Base-by-base conservation (phyloP, 2,888 invertebrate species). In the Agapetus fuscipes region DNA sequence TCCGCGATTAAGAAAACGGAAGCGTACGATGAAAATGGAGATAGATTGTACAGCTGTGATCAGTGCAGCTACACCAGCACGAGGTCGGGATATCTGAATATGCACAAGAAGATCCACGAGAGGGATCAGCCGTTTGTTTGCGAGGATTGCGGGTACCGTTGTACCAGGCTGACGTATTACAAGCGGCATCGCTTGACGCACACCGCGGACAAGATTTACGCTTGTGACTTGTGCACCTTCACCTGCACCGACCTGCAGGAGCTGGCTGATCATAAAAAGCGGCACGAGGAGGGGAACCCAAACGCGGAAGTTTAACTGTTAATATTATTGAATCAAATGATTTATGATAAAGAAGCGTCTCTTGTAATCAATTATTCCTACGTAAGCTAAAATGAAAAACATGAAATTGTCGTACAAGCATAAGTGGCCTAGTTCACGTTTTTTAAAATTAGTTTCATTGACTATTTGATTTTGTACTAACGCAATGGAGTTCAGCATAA, bases 121-220 rank as follows among this genome's bases (percentile, higher is more conserved):
- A 27, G 40, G 6, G 44, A 37, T 4, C 27, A 40, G 25, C 44
- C 44, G 10, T 37, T 34, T 15, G 37, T 36, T 10, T 44, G 44
- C 17, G 16, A 33, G n/a, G 44, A 44, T 17, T 44, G 44, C 34
- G 44, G 44, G 3, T 44, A 44, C n/a, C 39, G 39, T 16, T 44
- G 44, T 16, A 29, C 44, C 7, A 15, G 44, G 3, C 29, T 44
- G 7, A 33, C 44, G 2, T 44, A 40, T 29, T 44, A 40, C 10
- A 44, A 37, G 30, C 40, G 40, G 34, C 44, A 44, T 16, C 29
- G 39, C 1, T 37, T 40, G 7, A 44, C 40, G 13, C 44, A 44
- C 27, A 30, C 20, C 7, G 33, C 17, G 3, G 37, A 27, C 6
- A 32, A 32, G 2, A 12, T 27, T 15, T n/a, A 39, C 9, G 13